Evolutionary conservation across 2,888 invertebrate species (phyloP).

Genomic region (Lapara coniferarum): DNA sequence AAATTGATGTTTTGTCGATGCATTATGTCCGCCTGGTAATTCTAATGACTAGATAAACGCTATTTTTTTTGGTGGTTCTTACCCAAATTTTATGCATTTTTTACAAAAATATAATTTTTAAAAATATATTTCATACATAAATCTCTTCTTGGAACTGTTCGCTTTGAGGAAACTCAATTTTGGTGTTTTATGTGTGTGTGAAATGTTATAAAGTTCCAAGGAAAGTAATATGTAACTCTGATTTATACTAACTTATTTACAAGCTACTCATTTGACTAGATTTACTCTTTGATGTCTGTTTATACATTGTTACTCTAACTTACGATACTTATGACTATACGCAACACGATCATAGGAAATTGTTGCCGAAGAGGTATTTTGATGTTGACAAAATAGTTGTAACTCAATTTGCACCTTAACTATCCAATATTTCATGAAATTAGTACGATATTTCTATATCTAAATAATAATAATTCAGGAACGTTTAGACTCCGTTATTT

Average conservation of each 20-base stretch:
- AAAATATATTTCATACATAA: slow-evolving; percentile 20
- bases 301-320: slow-evolving; percentile 13
- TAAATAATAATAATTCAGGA: slow-evolving; percentile 23
- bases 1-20: too few species aligned
- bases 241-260: slow-evolving; percentile 28
- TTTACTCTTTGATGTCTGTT: slow-evolving; percentile 18
- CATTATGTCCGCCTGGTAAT: too few species aligned
- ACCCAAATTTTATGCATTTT: background rate
- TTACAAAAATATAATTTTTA: slow-evolving; percentile 26
- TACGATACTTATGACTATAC: background rate
- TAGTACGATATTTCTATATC: slow-evolving; percentile 1
- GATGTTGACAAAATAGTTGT: background rate
- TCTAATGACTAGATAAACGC: background rate
- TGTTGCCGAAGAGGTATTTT: background rate
- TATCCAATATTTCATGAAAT: slow-evolving; percentile 7
- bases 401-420: background rate
- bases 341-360: background rate
- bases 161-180: background rate
- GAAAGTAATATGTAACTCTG: slow-evolving; percentile 22
- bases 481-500: slow-evolving; percentile 17
- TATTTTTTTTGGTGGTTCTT: slow-evolving; percentile 9
- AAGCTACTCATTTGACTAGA: slow-evolving; percentile 33
- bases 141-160: slow-evolving; percentile 10
- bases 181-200: background rate
- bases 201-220: slow-evolving; percentile 19